A percentile compares a stretch with the other conserved stretches of the same genome.
Conservation (phyloP, 2,113 vertebrate species). For the mouse (Mus musculus) region GRCm39 chr12:27647501-27648000, state of each 20-base stretch:
- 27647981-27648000: neutral
- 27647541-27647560: neutral
- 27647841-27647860: neutral
- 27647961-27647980: neutral
- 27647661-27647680: neutral
- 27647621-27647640: neutral
- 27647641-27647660: neutral
- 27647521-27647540: neutral
- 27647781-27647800: no score
- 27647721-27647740: neutral
- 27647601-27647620: neutral
- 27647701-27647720: no score
- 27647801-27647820: no score
- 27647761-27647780: neutral
- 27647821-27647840: accelerated
- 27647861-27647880: accelerated
- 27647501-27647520: no score
- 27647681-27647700: neutral
- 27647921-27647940: neutral
- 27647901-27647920: neutral
- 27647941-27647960: neutral
- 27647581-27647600: neutral
- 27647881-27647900: neutral
- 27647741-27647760: neutral
- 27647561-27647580: neutral